Conservation (phyloP, 1,140 invertebrate genomes). For the Drosophila mayri region DNA sequence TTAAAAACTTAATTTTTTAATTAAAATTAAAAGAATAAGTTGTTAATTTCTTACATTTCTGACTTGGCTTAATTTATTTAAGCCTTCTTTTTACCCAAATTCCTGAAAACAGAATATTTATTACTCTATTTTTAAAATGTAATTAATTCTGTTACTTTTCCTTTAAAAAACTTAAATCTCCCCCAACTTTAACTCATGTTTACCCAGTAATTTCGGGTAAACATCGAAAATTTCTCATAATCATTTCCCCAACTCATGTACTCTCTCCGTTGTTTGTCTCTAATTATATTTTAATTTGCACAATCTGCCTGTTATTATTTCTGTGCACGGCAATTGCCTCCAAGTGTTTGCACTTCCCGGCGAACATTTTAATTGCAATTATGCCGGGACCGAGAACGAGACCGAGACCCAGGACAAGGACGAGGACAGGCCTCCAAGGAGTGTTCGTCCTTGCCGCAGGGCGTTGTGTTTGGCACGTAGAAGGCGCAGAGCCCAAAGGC, state of each 20-base stretch:
- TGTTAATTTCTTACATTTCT: background rate
- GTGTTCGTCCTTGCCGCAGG: conserved; percentile 75
- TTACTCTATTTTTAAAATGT: background rate
- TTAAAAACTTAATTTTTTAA: background rate
- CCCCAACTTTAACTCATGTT: background rate
- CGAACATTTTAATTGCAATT: conserved; percentile 83
- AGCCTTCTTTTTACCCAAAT: background rate
- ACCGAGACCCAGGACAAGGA: conserved; percentile 4
- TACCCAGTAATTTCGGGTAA: background rate
- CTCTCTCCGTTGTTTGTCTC: conserved; percentile 69
- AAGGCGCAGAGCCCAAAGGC: conserved; percentile 12
- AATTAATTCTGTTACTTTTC: background rate
- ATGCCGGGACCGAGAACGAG: conserved; percentile 39
- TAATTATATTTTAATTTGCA: conserved; percentile 84
- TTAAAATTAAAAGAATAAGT: background rate
- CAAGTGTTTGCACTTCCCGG: conserved; percentile 77
- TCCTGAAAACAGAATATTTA: background rate
- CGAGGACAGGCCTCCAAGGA: conserved; percentile 28
- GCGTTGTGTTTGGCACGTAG: conserved; percentile 70
- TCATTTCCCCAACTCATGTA: background rate
- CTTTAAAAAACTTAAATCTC: background rate
- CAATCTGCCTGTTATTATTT: conserved; percentile 56
- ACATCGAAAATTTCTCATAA: background rate
- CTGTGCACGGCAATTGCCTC: conserved; percentile 50
- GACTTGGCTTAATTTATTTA: no score